These are phyloP conservation scores for Drosophila subsilvestris DNA, from an alignment of 2,888 invertebrate species.

Conservation along the genomic window DNA sequence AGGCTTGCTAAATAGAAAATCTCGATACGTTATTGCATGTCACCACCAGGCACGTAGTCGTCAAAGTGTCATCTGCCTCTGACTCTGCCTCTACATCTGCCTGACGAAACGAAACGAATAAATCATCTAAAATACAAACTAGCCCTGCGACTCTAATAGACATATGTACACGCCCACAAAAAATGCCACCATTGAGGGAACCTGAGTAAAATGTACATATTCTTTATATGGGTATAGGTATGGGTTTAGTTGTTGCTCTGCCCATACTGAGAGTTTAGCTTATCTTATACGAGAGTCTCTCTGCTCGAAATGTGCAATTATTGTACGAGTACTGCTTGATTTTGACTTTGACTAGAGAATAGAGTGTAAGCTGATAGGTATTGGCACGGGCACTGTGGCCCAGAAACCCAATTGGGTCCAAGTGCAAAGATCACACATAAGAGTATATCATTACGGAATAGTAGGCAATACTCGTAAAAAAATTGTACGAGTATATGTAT, in stretches of 20 bases:
- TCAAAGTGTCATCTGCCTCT: neutral
- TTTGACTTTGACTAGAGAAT: constrained; percentile 35
- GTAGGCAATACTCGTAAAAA: neutral
- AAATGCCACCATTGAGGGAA: constrained; percentile 1
- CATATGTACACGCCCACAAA: constrained; percentile 15
- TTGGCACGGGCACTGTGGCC: constrained; percentile 40
- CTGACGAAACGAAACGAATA: neutral
- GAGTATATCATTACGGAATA: neutral
- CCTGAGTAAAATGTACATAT: neutral
- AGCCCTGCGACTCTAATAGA: neutral
- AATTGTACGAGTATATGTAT: constrained; percentile 2
- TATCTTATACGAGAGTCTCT: neutral
- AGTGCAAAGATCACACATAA: constrained; percentile 28
- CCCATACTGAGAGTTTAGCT: neutral
- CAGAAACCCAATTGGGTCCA: constrained; percentile 46
- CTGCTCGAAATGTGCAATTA: neutral
- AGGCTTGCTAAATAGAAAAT: neutral
- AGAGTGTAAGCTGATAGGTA: constrained; percentile 31
- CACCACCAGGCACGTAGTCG: neutral
- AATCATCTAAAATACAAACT: constrained; percentile 16
- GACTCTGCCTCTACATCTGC: neutral
- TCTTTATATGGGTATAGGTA: neutral
- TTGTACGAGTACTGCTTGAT: constrained; percentile 9
- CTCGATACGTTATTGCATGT: neutral
- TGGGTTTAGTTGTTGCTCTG: neutral